These are phyloP conservation scores for Sprattus sprattus DNA, from an alignment of 2,113 vertebrate species.

Conservation along the genomic window DNA sequence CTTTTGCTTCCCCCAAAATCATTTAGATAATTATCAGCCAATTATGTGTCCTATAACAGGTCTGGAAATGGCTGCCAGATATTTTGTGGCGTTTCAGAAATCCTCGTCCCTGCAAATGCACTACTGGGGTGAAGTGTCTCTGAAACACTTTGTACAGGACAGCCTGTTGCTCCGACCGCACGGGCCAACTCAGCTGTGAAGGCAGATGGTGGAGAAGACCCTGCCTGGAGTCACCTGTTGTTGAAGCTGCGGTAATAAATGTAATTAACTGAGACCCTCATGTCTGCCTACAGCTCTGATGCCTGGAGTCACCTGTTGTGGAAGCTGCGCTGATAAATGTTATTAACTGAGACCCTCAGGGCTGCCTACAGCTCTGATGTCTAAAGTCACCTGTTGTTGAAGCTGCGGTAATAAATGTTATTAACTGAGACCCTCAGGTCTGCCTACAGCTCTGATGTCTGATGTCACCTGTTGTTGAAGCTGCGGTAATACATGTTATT, in stretches of 20 bases:
- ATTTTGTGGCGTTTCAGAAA: constrained; percentile 50
- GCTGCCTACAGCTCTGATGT: no score
- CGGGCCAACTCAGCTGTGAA: not conserved
- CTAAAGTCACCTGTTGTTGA: no score
- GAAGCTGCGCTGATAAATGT: no score
- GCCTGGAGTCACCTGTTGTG: no score
- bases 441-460: not conserved
- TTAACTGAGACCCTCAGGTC: not conserved
- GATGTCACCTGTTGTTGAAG: no score
- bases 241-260: no score
- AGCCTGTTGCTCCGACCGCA: not conserved
- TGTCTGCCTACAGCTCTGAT: no score
- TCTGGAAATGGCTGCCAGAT: constrained; percentile 46
- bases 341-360: no score
- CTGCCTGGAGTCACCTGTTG: not conserved
- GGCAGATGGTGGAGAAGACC: not conserved
- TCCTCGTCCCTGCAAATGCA: constrained; percentile 27
- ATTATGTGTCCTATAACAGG: constrained; percentile 54
- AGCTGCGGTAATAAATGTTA: not conserved
- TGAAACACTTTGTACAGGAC: not conserved
- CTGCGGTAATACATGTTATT: no score
- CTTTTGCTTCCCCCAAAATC: constrained; percentile 45
- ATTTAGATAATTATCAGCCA: constrained; percentile 58
- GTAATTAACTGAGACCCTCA: no score
- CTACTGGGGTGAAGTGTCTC: constrained; percentile 5